phyloP scores from a whole-genome alignment of 2,797 vertebrate genomes.

The Syngnathus acus region DNA sequence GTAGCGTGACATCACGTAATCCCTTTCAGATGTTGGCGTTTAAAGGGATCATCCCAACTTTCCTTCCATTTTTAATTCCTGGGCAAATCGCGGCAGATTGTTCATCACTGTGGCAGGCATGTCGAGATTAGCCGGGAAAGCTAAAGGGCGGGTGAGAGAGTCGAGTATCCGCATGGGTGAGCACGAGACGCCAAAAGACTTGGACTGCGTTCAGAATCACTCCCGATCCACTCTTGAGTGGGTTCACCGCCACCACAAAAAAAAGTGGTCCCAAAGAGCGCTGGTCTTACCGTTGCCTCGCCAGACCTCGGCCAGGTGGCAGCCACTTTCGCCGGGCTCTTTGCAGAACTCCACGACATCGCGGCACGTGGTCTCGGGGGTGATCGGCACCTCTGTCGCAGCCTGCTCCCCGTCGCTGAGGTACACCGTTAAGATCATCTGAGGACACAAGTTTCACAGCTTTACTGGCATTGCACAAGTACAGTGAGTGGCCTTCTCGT shows the following conservation, averaged over 20 bases:
- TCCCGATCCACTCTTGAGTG: too few species aligned
- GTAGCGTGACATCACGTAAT: constrained; percentile 14
- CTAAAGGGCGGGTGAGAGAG: constrained; percentile 8
- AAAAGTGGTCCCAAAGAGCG: too few species aligned
- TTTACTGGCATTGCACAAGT: too few species aligned
- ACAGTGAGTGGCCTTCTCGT: too few species aligned
- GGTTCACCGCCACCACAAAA: too few species aligned
- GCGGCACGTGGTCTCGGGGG: constrained; percentile 92
- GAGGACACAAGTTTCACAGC: constrained; percentile 3
- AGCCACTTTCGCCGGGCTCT: constrained; percentile 91
- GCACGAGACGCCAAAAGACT: too few species aligned
- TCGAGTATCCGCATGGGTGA: neutral
- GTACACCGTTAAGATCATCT: constrained; percentile 99
- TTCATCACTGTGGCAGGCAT: neutral
- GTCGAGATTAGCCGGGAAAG: neutral
- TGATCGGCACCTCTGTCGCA: constrained; percentile 93
- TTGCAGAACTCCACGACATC: constrained; percentile 98
- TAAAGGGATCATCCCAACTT: neutral
- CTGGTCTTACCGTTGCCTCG: constrained; percentile 83
- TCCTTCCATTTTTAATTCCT: neutral
- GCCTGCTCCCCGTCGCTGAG: constrained; percentile 95
- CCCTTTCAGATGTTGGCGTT: constrained; percentile 15
- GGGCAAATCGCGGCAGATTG: neutral
- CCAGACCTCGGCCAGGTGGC: constrained; percentile 97
- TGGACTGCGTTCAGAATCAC: too few species aligned